Evolutionary conservation across 2,797 vertebrate genomes (phyloP), one percentile per base, ranked within the genome.

Genomic region (Microchirus variegatus): DNA sequence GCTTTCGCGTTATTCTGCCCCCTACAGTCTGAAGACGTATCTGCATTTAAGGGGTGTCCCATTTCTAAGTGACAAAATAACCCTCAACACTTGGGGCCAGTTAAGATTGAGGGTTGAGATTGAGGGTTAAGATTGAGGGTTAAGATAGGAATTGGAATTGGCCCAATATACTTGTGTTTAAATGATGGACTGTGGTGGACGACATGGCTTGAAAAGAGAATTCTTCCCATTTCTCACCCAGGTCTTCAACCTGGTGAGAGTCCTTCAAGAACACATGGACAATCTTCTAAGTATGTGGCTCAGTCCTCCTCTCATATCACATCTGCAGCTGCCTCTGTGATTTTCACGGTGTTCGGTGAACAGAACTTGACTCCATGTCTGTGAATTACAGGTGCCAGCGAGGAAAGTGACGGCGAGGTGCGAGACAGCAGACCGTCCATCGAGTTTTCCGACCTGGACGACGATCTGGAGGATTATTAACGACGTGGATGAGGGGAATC

Each of bases 231-330:
- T 93, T 95, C 94, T 95, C 94, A 78, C 80, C 75, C 92, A 99
- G 97, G 96, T 98, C 92, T 97, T 98, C 95, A 97, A 97, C 95
- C 95, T 99, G 95, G 96, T 96, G 92, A 96, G 96, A 95, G 95
- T 96, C 91, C 96, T 99, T 93, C 96, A 98, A 73, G 96, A 96
- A 91, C 96, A 98, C 94, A 97, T 98, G 96, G 97, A 98, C 95
- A 96, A 95, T 95, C 95, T 97, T 88, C 96, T 98, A 97, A 97
- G 98, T 99, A 99, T 75, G 97, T 96, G 78, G 10, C 19, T 68
- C 77, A 73, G 37, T 44, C 63, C 18, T 69, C 66, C 47, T 69
- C 48, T 75, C 47, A n/a, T n/a, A n/a, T n/a, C 46, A 9, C 7
- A 15, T 52, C 10, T 18, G 9, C 10, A 9, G 3, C n/a, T 45